Conservation (phyloP, 2,888 invertebrate genomes). For the Heliconius ismenius region DNA sequence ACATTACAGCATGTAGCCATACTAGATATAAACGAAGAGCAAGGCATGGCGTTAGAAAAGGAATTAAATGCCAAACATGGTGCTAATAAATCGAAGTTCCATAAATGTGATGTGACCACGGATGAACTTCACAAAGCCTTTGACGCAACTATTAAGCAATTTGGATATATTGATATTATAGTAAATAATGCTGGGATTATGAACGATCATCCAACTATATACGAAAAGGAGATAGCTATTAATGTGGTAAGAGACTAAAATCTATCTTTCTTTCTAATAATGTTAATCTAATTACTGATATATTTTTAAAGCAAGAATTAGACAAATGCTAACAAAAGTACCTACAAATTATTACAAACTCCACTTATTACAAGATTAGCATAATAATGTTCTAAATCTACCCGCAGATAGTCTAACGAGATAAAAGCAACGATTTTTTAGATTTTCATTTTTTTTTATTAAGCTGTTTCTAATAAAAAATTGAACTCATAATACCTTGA, state of each 20-base stretch:
- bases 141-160: constrained; percentile 50
- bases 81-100: constrained; percentile 51
- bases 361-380: too few relatives aligned
- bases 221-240: constrained; percentile 62
- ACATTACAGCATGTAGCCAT: constrained; percentile 57
- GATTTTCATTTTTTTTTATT: too few relatives aligned
- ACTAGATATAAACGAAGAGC: constrained; percentile 52
- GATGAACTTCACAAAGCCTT: constrained; percentile 47
- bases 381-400: too few relatives aligned
- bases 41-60: constrained; percentile 50
- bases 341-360: too few relatives aligned
- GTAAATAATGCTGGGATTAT: constrained; percentile 69
- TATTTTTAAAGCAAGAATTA: too few relatives aligned
- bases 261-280: neutral
- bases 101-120: constrained; percentile 56
- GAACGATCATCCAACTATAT: constrained; percentile 61
- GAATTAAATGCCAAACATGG: constrained; percentile 55
- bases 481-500: too few relatives aligned
- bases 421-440: too few relatives aligned
- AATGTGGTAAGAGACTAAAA: constrained; percentile 62
- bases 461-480: too few relatives aligned
- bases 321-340: too few relatives aligned
- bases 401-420: too few relatives aligned
- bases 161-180: constrained; percentile 64
- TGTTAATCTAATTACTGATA: too few relatives aligned